phyloP scores from a whole-genome alignment of 2,888 invertebrate genomes.

The Drosophila trichaetosa region DNA sequence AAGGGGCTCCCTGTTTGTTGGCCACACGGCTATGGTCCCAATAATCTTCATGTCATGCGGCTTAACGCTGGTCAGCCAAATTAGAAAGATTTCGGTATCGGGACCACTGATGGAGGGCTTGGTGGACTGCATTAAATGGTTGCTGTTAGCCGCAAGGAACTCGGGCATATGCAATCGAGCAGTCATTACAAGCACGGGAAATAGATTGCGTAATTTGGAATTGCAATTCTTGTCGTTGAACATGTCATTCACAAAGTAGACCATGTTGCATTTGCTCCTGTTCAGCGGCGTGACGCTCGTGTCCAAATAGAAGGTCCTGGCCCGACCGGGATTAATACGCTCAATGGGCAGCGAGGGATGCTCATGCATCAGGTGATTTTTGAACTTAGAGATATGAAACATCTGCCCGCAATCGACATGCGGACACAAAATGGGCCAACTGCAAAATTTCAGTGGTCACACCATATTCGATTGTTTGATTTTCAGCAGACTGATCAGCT shows the following conservation, averaged over 20 bases:
- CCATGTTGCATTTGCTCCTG: conserved; percentile 70
- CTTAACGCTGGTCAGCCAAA: conserved; percentile 80
- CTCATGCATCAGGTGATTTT: conserved; percentile 74
- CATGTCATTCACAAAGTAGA: conserved; percentile 78
- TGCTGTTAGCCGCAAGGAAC: conserved; percentile 28
- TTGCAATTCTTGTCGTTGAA: conserved; percentile 66
- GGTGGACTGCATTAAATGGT: neutral
- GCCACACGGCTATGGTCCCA: conserved; percentile 77
- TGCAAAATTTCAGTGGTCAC: conserved; percentile 58
- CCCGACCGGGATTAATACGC: conserved; percentile 67
- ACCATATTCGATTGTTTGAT: conserved; percentile 30
- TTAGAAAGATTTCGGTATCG: conserved; percentile 62
- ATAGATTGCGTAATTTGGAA: conserved; percentile 63
- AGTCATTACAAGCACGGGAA: conserved; percentile 82
- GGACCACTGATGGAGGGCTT: accelerated
- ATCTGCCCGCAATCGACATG: conserved; percentile 68
- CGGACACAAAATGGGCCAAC: conserved; percentile 76
- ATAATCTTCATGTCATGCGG: conserved; percentile 63
- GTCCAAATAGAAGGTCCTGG: conserved; percentile 81
- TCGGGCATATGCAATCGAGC: conserved; percentile 64
- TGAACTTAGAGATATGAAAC: conserved; percentile 80
- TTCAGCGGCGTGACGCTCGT: conserved; percentile 58
- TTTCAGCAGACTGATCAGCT: conserved; percentile 35
- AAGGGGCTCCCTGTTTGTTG: conserved; percentile 46
- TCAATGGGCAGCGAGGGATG: conserved; percentile 78